Percentiles rank a stretch among this genome's conserved stretches.
These are phyloP conservation scores for Ploceus nigricollis DNA, from an alignment of 2,113 vertebrate species.

Conservation along the genomic window DNA sequence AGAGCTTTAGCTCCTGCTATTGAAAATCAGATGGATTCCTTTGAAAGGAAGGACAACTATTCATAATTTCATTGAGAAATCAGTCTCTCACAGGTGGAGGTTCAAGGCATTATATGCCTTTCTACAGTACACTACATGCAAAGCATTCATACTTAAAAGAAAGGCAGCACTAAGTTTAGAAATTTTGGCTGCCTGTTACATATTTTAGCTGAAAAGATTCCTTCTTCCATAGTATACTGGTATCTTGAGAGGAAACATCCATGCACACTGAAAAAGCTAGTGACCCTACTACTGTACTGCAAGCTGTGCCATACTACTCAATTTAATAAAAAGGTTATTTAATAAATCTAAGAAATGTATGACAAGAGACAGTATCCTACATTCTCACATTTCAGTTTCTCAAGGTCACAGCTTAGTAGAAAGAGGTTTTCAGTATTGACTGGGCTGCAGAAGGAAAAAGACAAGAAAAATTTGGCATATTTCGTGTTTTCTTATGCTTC, in stretches of 20 bases:
- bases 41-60: neutral
- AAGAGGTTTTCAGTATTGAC: neutral
- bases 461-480: neutral
- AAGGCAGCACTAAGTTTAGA: neutral
- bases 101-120: neutral
- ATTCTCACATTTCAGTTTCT: neutral
- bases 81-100: neutral
- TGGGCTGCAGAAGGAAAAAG: neutral
- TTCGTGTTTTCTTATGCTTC: neutral
- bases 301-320: neutral
- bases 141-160: neutral
- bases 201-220: neutral
- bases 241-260: neutral
- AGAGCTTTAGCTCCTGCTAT: neutral
- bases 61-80: neutral
- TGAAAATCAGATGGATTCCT: neutral
- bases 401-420: neutral
- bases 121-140: rapidly evolving
- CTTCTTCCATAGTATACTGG: neutral
- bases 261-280: neutral
- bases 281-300: neutral
- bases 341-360: neutral
- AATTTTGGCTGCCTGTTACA: neutral
- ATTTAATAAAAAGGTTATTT: neutral
- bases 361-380: neutral